Evolutionary conservation across 2,888 invertebrate species (phyloP), one percentile per base, ranked within the genome.

Genomic region (Rapana venosa): DNA sequence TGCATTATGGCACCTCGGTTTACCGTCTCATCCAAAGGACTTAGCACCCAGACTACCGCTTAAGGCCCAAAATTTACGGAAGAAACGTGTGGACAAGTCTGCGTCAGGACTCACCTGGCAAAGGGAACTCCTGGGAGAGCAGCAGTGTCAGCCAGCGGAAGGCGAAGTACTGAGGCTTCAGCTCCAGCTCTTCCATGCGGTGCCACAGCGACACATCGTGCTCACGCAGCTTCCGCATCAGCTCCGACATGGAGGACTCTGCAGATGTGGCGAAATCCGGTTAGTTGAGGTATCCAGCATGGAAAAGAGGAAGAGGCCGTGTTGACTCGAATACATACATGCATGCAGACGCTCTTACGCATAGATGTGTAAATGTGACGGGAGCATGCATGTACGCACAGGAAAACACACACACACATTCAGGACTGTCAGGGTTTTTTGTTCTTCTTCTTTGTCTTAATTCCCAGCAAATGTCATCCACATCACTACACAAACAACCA

Each of bases 131-230:
- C 97, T 99, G 99, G 2, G 99, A 99, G 15, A 99, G 97, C 88
- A 99, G 96, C 79, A 99, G 97, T 0, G 99, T 99, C 91, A 99
- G 97, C 99, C 99, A 99, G 93, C 99, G 98, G 96, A 99, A 99
- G 96, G 98, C 98, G 96, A 98, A 99, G 96, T 98, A 99, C 97
- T 99, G 99, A 0, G 99, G 99, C 95, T 98, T 97, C 20, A 99
- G 96, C 95, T 98, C 98, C 95, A 98, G 98, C 91, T 97, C 97
- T 93, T 98, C 97, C 66, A 99, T 97, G 91, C 97, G 97, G 89
- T 97, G 96, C 97, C 98, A 98, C 36, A 99, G 97, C 83, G 97
- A 97, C 8, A 97, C 97, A 96, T 99, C 99, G 94, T 97, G 97
- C 88, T 97, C 96, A 95, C 97, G 97, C 36, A 99, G 96, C 96